These are phyloP conservation scores for Zaprionus taronus DNA, from an alignment of 1,140 invertebrate species.

Conservation along the genomic window DNA sequence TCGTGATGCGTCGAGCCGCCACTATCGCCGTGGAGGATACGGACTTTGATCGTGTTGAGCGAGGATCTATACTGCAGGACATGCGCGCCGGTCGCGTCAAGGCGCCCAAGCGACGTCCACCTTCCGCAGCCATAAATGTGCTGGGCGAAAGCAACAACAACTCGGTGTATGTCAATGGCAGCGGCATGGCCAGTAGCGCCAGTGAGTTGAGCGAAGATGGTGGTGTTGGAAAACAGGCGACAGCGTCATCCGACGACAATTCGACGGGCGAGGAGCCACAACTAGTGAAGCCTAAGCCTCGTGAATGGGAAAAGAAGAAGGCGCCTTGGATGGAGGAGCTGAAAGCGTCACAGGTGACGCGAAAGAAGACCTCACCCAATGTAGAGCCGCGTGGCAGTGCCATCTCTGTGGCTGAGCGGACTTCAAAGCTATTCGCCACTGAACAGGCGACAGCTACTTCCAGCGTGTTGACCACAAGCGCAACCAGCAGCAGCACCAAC, in stretches of 20 bases:
- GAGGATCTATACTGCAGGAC: slow-evolving; percentile 87
- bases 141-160: slow-evolving; percentile 83
- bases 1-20: slow-evolving; percentile 71
- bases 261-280: slow-evolving; percentile 84
- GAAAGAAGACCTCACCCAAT: slow-evolving; percentile 85
- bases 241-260: slow-evolving; percentile 70
- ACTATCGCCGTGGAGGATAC: slow-evolving; percentile 78
- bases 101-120: slow-evolving; percentile 86
- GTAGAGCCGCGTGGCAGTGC: slow-evolving; percentile 74
- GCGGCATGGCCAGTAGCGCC: slow-evolving; percentile 70
- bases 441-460: slow-evolving; percentile 49
- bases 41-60: slow-evolving; percentile 87
- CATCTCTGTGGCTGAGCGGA: slow-evolving; percentile 57
- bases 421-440: slow-evolving; percentile 68
- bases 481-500: slow-evolving; percentile 43
- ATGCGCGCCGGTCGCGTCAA: slow-evolving; percentile 87
- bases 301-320: slow-evolving; percentile 87
- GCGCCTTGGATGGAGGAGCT: slow-evolving; percentile 89
- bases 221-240: slow-evolving; percentile 40
- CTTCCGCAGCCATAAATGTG: slow-evolving; percentile 84
- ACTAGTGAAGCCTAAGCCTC: slow-evolving; percentile 85
- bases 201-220: slow-evolving; percentile 66
- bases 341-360: slow-evolving; percentile 87
- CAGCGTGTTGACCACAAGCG: slow-evolving; percentile 40
- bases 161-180: slow-evolving; percentile 79